Conservation (phyloP, 2,888 invertebrate genomes). For the Pseudeuparius sepicola region DNA sequence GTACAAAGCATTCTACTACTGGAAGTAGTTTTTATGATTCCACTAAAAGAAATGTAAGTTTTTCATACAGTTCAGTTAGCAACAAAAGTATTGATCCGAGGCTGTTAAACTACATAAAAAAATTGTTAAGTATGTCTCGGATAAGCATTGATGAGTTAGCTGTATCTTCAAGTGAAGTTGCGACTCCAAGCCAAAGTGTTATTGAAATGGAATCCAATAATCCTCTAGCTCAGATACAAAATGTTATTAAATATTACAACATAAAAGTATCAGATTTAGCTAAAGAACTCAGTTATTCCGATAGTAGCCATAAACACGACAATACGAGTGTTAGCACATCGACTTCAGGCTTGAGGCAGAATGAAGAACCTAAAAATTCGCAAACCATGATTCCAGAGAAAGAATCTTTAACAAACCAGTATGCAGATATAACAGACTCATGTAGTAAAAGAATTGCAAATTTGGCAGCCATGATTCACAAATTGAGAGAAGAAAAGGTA, state of each 20-base stretch:
- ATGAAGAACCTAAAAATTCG: not conserved
- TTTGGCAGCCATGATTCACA: slow-evolving; percentile 46
- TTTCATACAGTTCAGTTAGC: not conserved
- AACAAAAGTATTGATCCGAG: slow-evolving; percentile 30
- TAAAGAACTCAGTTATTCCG: slow-evolving; percentile 22
- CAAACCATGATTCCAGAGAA: slow-evolving; percentile 13
- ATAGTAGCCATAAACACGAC: not conserved
- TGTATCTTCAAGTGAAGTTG: slow-evolving; percentile 39
- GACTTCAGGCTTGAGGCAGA: not conserved
- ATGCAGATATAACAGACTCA: slow-evolving; percentile 44
- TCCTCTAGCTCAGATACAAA: slow-evolving; percentile 22
- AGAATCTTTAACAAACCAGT: slow-evolving; percentile 28
- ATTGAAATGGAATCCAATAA: slow-evolving; percentile 38
- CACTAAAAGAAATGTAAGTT: too few species aligned
- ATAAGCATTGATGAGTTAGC: slow-evolving; percentile 41
- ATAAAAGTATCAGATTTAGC: slow-evolving; percentile 25
- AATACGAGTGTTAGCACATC: not conserved
- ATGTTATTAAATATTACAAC: slow-evolving; percentile 27
- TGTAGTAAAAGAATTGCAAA: slow-evolving; percentile 48
- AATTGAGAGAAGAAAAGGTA: slow-evolving; percentile 48
- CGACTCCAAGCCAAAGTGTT: slow-evolving; percentile 42
- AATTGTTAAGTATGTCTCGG: slow-evolving; percentile 44
- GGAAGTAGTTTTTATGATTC: slow-evolving; percentile 8
- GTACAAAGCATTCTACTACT: slow-evolving; percentile 14
- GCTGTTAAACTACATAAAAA: slow-evolving; percentile 40